phyloP scores from a whole-genome alignment of 2,888 invertebrate genomes.

The Amaurobius ferox region DNA sequence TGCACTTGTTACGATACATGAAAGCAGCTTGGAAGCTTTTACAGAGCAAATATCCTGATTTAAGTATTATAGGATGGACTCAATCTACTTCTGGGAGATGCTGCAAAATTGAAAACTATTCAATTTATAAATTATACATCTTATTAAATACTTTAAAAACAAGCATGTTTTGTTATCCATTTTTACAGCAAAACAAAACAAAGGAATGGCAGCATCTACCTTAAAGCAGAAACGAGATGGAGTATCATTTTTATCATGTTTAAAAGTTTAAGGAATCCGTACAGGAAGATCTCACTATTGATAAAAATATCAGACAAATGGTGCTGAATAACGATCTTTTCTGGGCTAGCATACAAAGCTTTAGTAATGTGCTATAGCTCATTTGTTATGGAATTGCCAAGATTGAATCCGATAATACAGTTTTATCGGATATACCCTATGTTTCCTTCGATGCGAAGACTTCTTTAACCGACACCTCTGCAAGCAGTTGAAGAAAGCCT shows the following conservation, averaged over 20 bases:
- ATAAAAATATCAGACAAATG: not conserved
- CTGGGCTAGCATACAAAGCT: not conserved
- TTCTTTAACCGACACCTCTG: no score
- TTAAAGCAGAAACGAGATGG: not conserved
- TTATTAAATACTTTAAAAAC: not conserved
- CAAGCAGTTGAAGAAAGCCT: no score
- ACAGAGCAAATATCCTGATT: not conserved
- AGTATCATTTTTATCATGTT: not conserved
- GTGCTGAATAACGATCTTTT: not conserved
- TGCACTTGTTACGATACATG: constrained; percentile 11
- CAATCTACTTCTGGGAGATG: not conserved
- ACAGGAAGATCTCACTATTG: not conserved
- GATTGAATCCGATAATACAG: not conserved
- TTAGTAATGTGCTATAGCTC: not conserved
- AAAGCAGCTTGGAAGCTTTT: constrained; percentile 1
- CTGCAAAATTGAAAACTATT: not conserved
- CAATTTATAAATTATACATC: not conserved
- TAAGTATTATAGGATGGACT: not conserved
- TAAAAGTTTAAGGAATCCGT: not conserved
- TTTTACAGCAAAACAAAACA: not conserved
- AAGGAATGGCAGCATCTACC: not conserved
- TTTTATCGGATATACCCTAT: no score
- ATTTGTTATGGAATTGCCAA: not conserved
- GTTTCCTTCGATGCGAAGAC: no score
- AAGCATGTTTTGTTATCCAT: not conserved